A percentile compares a stretch with the other conserved stretches of the same genome.
These are phyloP conservation scores for Sinocyclocheilus maitianheensis DNA, from an alignment of 2,113 vertebrate genomes.

Conservation along the genomic window DNA sequence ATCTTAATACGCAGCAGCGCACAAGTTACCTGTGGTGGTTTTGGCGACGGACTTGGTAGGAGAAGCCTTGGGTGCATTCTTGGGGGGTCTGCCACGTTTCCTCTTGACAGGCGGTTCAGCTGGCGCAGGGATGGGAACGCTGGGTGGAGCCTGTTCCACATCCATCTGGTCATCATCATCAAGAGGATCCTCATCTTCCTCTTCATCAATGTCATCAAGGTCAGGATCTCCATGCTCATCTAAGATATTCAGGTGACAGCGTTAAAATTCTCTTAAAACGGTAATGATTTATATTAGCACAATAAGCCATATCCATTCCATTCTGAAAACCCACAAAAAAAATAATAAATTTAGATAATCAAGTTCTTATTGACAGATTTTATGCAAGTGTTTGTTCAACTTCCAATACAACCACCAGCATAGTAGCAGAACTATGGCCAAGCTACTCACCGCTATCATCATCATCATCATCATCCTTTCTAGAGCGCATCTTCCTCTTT, in stretches of 20 bases:
- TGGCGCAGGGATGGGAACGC: conserved; percentile 77
- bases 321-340: too few relatives aligned
- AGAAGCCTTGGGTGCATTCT: conserved; percentile 78
- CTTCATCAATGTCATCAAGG: conserved; percentile 79
- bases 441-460: conserved; percentile 82
- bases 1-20: background rate
- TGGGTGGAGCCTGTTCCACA: conserved; percentile 77
- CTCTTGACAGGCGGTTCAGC: conserved; percentile 89
- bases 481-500: conserved; percentile 94
- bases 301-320: too few relatives aligned
- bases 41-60: conserved; percentile 39
- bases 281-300: background rate
- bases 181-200: conserved; percentile 73
- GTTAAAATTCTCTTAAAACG: background rate
- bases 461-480: conserved; percentile 85
- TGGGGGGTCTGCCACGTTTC: conserved; percentile 91
- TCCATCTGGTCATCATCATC: conserved; percentile 77
- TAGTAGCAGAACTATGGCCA: background rate
- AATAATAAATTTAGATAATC: background rate
- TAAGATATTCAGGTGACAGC: conserved; percentile 49
- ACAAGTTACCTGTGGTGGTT: conserved; percentile 35
- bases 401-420: too few relatives aligned
- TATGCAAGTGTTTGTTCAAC: background rate
- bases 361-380: background rate
- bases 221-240: conserved; percentile 89